Base-by-base conservation (phyloP, 2,113 vertebrate species). In the Zeus faber region DNA sequence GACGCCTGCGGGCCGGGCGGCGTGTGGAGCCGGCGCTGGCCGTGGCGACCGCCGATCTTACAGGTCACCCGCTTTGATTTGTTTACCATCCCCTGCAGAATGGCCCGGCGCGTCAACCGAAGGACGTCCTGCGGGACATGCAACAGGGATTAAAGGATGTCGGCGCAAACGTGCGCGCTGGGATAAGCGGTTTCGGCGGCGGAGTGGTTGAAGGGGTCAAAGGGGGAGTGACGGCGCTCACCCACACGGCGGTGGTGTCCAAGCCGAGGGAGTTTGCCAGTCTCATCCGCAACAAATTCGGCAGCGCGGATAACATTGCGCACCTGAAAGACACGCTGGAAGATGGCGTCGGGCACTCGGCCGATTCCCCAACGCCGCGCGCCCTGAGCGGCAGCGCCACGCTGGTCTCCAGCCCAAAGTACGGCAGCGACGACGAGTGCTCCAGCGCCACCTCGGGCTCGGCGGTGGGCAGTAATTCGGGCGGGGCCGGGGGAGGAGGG, bases 81-180 rank as follows among this genome's bases (percentile, higher is more conserved):
- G 46, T 72, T 37, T 39, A 63, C 60, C 48, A 31, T 70, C 41
- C 65, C 54, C 24, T 35, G 17, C 72, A 91, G 89, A 99, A 98
- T 39, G 96, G 97, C 40, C 95, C 93, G 0, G 92, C 93, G 1
- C 84, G 97, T 25, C 97, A 98, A 82, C 96, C 97, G 48, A 98
- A 98, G 75, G 96, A 98, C 26, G 96, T 99, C 59, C 90, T 99
- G 46, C 91, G 96, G 77, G 97, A 98, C 86, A 96, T 99, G 97
- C 95, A 98, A 76, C 97, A 99, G 58, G 97, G 97, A 6, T 82
- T 99, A 10, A 98, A 97, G 85, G 97, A 97, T 0, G 96, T 98
- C 8, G 90, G 95, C 0, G 96, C 96, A 65, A 98, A 98, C n/a
- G 80, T 99, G 6, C 93, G 97, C 1, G 96, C 96, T 0, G 96